Conservation (phyloP, 2,888 invertebrate genomes). For the Limnephilus lunatus region DNA sequence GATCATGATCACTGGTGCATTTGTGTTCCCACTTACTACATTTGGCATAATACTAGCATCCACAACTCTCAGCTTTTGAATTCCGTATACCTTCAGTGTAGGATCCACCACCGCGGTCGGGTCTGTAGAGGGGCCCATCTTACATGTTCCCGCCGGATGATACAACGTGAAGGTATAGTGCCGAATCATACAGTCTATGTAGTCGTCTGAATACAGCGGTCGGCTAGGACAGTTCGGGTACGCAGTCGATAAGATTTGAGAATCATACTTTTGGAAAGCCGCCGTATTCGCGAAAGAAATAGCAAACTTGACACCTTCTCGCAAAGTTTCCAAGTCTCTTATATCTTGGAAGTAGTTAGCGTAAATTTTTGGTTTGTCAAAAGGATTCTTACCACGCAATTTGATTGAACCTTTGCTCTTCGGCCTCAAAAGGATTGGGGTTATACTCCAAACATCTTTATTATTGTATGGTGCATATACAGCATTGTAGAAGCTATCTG, state of each 20-base stretch:
- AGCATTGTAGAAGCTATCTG: slow-evolving; percentile 82
- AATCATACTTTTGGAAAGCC: slow-evolving; percentile 70
- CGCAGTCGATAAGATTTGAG: slow-evolving; percentile 67
- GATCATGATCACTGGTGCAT: slow-evolving; percentile 83
- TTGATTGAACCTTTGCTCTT: slow-evolving; percentile 76
- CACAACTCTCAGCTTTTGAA: slow-evolving; percentile 81
- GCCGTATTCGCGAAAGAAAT: slow-evolving; percentile 71
- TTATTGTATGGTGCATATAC: slow-evolving; percentile 82
- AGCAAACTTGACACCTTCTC: slow-evolving; percentile 70
- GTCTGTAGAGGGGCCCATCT: slow-evolving; percentile 82
- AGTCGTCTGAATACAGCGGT: slow-evolving; percentile 74
- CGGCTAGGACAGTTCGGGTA: slow-evolving; percentile 67
- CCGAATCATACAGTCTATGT: slow-evolving; percentile 82
- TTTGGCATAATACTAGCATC: slow-evolving; percentile 89
- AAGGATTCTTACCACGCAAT: slow-evolving; percentile 76
- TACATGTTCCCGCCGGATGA: slow-evolving; percentile 83
- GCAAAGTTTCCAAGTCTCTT: slow-evolving; percentile 74
- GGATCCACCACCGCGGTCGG: slow-evolving; percentile 82
- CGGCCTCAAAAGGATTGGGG: slow-evolving; percentile 71
- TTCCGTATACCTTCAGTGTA: slow-evolving; percentile 80
- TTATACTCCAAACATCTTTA: slow-evolving; percentile 67
- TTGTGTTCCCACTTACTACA: slow-evolving; percentile 87
- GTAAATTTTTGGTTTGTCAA: slow-evolving; percentile 77
- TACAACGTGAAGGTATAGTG: slow-evolving; percentile 83
- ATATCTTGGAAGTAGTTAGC: slow-evolving; percentile 78